A percentile compares a stretch with the other conserved stretches of the same genome.
Conservation (phyloP, 2,113 vertebrate genomes). For the Elaphurus davidianus region DNA sequence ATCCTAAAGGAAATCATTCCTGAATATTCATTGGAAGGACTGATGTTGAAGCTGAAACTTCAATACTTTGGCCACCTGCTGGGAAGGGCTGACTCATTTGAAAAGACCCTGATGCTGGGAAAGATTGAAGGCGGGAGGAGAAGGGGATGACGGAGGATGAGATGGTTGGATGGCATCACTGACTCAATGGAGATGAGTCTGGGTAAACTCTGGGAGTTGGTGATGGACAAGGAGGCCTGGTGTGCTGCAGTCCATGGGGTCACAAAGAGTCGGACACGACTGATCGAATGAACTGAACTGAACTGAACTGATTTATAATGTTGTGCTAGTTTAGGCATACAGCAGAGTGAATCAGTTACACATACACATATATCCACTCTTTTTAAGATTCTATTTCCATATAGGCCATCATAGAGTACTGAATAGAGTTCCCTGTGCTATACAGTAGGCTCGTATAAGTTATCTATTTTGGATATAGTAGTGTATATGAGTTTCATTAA, state of each 20-base stretch:
- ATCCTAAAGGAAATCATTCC: not conserved
- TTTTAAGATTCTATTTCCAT: not conserved
- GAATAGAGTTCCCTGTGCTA: not conserved
- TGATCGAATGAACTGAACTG: not conserved
- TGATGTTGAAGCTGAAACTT: not conserved
- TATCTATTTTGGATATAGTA: not conserved
- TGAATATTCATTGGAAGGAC: not conserved
- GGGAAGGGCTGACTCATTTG: not conserved
- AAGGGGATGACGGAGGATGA: not conserved
- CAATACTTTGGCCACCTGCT: not conserved
- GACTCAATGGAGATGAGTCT: not conserved
- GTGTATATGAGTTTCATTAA: not conserved
- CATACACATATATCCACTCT: not conserved
- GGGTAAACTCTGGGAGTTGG: not conserved
- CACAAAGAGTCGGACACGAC: rapidly evolving
- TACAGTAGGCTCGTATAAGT: not conserved
- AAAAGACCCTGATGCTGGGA: not conserved
- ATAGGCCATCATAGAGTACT: not conserved
- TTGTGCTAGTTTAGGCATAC: not conserved
- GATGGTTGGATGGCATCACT: not conserved
- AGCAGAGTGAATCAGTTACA: not conserved
- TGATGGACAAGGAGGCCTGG: not conserved
- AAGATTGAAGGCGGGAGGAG: not conserved
- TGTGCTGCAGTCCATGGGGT: not conserved
- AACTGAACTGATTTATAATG: not conserved